Percentiles rank a stretch among this genome's conserved stretches.
phyloP scores from a whole-genome alignment of 1,140 invertebrate genomes.

The Mya arenaria region DNA sequence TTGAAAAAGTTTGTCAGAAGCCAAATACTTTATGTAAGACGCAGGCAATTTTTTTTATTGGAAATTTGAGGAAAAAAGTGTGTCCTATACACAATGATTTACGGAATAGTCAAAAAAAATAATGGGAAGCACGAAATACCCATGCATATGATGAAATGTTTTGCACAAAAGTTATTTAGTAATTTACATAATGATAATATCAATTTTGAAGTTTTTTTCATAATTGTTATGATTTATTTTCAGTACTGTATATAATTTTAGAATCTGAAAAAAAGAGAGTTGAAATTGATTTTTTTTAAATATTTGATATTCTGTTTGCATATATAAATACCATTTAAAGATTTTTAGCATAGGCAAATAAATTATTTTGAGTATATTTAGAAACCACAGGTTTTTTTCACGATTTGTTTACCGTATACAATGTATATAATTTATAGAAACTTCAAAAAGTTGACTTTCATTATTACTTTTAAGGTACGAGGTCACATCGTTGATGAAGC shows the following conservation, averaged over 20 bases:
- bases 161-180: too few species aligned
- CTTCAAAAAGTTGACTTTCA: not conserved
- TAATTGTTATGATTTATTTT: too few species aligned
- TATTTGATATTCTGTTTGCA: not conserved
- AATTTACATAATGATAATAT: too few species aligned
- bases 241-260: too few species aligned
- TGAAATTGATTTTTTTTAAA: not conserved
- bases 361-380: not conserved
- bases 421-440: not conserved
- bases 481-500: constrained; percentile 12
- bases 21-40: not conserved
- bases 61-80: too few species aligned
- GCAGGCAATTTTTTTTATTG: too few species aligned
- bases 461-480: constrained; percentile 13
- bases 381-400: not conserved
- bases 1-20: not conserved
- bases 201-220: too few species aligned
- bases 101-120: too few species aligned
- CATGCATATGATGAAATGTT: too few species aligned
- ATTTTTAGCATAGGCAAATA: not conserved
- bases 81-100: too few species aligned
- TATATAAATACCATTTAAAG: not conserved
- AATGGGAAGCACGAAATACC: too few species aligned
- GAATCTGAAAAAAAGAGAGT: too few species aligned
- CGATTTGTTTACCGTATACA: not conserved